Conservation (phyloP, 1,140 invertebrate genomes). For the Polyergus mexicanus region DNA sequence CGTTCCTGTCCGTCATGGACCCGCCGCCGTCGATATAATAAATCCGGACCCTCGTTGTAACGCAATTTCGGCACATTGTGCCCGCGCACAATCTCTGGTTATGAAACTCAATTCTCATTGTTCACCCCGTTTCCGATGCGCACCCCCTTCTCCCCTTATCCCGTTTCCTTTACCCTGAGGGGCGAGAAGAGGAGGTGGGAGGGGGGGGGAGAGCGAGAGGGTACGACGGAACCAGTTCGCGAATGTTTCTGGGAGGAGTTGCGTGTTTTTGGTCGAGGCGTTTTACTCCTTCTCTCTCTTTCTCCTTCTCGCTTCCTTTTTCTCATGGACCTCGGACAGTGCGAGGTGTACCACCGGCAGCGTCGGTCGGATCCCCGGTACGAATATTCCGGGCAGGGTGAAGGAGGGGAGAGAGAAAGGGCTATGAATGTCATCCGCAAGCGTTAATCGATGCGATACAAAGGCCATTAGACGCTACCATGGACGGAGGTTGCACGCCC, state of each 20-base stretch:
- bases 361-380: slow-evolving; percentile 14
- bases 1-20: slow-evolving; percentile 54
- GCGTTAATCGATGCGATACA: slow-evolving; percentile 80
- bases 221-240: slow-evolving; percentile 51
- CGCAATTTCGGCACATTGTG: slow-evolving; percentile 83
- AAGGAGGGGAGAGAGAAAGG: slow-evolving; percentile 20
- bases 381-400: slow-evolving; percentile 69
- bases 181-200: too few relatives aligned
- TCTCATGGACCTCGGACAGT: slow-evolving; percentile 47
- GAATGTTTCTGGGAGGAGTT: slow-evolving; percentile 61
- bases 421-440: slow-evolving; percentile 79
- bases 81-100: slow-evolving; percentile 76
- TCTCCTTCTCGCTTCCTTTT: slow-evolving; percentile 13
- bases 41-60: slow-evolving; percentile 84
- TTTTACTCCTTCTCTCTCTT: background rate
- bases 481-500: slow-evolving; percentile 70
- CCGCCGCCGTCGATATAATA: slow-evolving; percentile 72
- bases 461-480: slow-evolving; percentile 75
- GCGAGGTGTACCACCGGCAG: slow-evolving; percentile 15
- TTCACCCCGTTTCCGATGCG: slow-evolving; percentile 70
- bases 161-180: slow-evolving; percentile 32
- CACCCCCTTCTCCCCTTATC: slow-evolving; percentile 47
- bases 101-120: slow-evolving; percentile 85
- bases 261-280: slow-evolving; percentile 41
- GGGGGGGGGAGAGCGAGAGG: slow-evolving; percentile 16